These are phyloP conservation scores for Nothura maculosa DNA, from an alignment of 2,797 vertebrate genomes.

Conservation along the genomic window DNA sequence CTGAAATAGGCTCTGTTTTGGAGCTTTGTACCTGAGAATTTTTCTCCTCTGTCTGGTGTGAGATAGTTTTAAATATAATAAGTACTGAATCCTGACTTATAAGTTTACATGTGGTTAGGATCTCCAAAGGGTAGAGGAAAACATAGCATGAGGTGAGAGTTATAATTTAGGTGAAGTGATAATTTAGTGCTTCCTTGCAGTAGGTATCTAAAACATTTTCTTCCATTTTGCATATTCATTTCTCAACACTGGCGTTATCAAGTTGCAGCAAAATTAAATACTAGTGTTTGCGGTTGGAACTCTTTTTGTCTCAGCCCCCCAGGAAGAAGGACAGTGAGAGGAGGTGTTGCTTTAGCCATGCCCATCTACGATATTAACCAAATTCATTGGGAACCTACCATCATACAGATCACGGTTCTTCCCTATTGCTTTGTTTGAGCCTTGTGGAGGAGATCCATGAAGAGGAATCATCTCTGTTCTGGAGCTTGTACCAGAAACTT, in stretches of 20 bases:
- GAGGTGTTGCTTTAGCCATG: background rate
- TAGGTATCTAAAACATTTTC: too few species aligned
- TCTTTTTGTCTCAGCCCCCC: background rate
- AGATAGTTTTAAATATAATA: background rate
- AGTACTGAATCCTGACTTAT: background rate
- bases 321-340: too few species aligned
- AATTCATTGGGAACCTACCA: background rate
- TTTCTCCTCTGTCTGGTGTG: background rate
- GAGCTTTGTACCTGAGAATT: background rate
- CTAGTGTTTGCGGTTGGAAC: too few species aligned
- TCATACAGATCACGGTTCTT: fast-evolving
- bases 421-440: background rate
- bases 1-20: background rate
- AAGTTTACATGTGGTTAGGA: too few species aligned
- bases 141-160: too few species aligned
- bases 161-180: too few species aligned
- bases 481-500: background rate
- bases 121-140: too few species aligned
- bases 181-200: too few species aligned
- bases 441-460: background rate
- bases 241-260: too few species aligned
- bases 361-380: background rate
- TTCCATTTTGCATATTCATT: too few species aligned
- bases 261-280: too few species aligned
- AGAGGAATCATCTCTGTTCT: background rate